phyloP scores from a whole-genome alignment of 2,113 vertebrate genomes.

The Theristicus caerulescens region DNA sequence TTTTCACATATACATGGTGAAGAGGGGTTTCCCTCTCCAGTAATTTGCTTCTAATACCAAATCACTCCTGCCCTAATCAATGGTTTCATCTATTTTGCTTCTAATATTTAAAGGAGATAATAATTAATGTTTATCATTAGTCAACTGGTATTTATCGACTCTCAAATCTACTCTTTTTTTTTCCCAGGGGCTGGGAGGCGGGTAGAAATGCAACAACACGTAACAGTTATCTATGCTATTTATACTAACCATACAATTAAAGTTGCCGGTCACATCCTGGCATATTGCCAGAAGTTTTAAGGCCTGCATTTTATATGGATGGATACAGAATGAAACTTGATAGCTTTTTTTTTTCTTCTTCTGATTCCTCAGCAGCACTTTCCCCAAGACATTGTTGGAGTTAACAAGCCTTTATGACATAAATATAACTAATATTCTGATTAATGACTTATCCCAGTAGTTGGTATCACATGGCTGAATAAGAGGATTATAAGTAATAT shows the following conservation, averaged over 20 bases:
- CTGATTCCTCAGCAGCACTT: neutral
- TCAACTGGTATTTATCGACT: neutral
- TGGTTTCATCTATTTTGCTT: neutral
- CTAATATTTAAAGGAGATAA: neutral
- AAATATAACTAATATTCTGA: slow-evolving; percentile 12
- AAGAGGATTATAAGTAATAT: slow-evolving; percentile 44
- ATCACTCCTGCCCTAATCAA: neutral
- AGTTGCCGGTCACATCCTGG: neutral
- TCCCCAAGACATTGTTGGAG: neutral
- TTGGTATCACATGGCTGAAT: slow-evolving; percentile 6
- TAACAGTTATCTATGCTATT: neutral
- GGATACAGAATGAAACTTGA: neutral
- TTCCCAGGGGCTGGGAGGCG: neutral
- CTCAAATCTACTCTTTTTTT: neutral
- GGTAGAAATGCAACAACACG: neutral
- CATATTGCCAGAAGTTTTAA: neutral
- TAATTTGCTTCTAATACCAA: neutral
- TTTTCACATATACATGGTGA: neutral
- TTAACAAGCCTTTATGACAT: slow-evolving; percentile 16
- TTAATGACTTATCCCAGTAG: slow-evolving; percentile 24
- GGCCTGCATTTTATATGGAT: neutral
- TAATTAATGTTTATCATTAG: neutral
- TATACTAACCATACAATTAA: neutral
- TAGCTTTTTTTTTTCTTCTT: neutral
- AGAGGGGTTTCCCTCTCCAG: neutral